Evolutionary conservation across 2,888 invertebrate species (phyloP).

Genomic region (Cheilosia grossa): DNA sequence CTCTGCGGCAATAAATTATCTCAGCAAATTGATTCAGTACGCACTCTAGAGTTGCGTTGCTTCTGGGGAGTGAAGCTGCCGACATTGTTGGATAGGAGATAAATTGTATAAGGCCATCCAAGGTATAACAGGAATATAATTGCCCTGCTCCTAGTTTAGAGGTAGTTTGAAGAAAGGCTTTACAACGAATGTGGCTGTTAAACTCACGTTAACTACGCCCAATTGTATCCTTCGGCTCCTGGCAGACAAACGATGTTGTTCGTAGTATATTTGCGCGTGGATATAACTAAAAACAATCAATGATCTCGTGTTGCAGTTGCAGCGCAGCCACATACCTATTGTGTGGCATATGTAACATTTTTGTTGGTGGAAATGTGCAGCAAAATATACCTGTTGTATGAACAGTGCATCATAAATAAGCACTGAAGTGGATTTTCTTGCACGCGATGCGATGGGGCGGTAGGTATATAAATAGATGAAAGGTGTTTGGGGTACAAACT

Average conservation of each 20-base stretch:
- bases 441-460: conserved; percentile 10
- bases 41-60: conserved; percentile 53
- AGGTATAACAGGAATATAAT: conserved; percentile 67
- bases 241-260: conserved; percentile 41
- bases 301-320: conserved; percentile 8
- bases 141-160: conserved; percentile 62
- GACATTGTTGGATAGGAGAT: conserved; percentile 70
- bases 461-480: background rate
- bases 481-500: conserved; percentile 13
- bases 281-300: conserved; percentile 64
- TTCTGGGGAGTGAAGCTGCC: conserved; percentile 67
- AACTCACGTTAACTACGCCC: conserved; percentile 71
- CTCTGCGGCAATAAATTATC: conserved; percentile 73
- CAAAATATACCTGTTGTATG: conserved; percentile 1
- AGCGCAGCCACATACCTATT: background rate
- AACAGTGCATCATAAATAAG: background rate
- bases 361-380: conserved; percentile 1
- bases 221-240: conserved; percentile 42
- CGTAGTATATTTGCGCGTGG: conserved; percentile 20
- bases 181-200: conserved; percentile 54
- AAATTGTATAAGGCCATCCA: conserved; percentile 59
- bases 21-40: conserved; percentile 71
- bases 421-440: background rate
- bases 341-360: conserved; percentile 14
- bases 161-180: conserved; percentile 22